Conservation (phyloP, 1,140 invertebrate species). For the Formica selysi region DNA sequence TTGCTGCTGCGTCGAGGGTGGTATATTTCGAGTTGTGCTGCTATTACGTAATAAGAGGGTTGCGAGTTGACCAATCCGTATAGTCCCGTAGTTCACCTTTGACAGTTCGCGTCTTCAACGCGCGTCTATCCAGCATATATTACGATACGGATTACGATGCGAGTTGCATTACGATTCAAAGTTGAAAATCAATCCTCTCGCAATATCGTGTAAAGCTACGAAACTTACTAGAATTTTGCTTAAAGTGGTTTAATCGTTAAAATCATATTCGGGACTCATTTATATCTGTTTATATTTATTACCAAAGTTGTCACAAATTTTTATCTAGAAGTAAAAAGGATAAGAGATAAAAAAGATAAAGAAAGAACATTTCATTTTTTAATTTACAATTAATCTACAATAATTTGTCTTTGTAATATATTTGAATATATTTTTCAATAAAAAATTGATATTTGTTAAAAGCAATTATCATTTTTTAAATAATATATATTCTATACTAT, state of each 20-base stretch:
- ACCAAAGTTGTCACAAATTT: neutral
- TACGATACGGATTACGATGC: neutral
- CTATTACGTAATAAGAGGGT: constrained; percentile 25
- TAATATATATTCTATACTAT: neutral
- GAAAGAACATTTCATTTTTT: too few relatives aligned
- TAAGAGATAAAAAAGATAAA: neutral
- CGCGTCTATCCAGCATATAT: neutral
- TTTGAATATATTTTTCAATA: neutral
- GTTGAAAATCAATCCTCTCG: neutral
- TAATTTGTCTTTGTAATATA: neutral
- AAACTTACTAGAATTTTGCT: neutral
- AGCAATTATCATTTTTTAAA: neutral
- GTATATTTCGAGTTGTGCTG: constrained; percentile 39
- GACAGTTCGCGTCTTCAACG: constrained; percentile 10
- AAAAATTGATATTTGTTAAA: constrained; percentile 15
- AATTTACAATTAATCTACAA: neutral
- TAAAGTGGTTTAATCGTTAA: neutral
- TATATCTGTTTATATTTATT: neutral
- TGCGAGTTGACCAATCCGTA: constrained; percentile 43
- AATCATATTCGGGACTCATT: neutral
- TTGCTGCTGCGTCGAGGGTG: neutral
- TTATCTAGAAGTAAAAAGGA: neutral
- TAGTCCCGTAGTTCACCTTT: constrained; percentile 19
- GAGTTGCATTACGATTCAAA: neutral
- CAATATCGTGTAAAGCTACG: neutral